Percentiles rank a stretch among this genome's conserved stretches.
Conservation (phyloP, 2,888 invertebrate genomes). For the Epinotia ramella region DNA sequence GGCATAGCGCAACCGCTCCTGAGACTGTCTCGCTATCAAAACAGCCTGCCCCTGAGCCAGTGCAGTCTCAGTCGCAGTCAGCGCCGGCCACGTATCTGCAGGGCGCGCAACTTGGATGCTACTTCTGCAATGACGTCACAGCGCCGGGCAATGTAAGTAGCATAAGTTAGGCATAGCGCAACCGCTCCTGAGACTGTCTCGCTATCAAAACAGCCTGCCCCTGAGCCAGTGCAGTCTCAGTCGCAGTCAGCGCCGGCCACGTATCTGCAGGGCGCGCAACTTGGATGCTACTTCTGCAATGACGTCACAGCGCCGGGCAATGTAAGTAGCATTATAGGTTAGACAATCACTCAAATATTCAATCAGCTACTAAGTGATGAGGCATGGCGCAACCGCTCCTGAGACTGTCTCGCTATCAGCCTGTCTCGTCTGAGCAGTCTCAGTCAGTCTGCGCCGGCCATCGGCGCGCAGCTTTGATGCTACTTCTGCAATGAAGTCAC, state of each 20-base stretch:
- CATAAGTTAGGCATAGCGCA: constrained; percentile 92
- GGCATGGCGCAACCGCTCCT: constrained; percentile 88
- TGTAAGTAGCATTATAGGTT: constrained; percentile 89
- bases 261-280: constrained; percentile 88
- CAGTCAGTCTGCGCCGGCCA: constrained; percentile 60
- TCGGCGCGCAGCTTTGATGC: constrained; percentile 94
- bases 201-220: neutral
- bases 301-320: constrained; percentile 99
- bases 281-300: constrained; percentile 99
- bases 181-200: neutral
- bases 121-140: constrained; percentile 99
- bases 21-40: neutral
- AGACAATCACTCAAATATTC: neutral
- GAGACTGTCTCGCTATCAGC: neutral
- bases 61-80: constrained; percentile 3
- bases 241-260: constrained; percentile 58
- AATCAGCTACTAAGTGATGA: constrained; percentile 95
- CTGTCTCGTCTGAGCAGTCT: neutral
- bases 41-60: neutral
- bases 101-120: constrained; percentile 95
- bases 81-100: constrained; percentile 79
- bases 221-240: neutral
- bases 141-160: constrained; percentile 97
- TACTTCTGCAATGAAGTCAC: constrained; percentile 99
- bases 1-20: constrained; percentile 89